phyloP scores from a whole-genome alignment of 30 jellyfish, hydroid and myxozoan genomes.

The Catostylus mosaicus region DNA sequence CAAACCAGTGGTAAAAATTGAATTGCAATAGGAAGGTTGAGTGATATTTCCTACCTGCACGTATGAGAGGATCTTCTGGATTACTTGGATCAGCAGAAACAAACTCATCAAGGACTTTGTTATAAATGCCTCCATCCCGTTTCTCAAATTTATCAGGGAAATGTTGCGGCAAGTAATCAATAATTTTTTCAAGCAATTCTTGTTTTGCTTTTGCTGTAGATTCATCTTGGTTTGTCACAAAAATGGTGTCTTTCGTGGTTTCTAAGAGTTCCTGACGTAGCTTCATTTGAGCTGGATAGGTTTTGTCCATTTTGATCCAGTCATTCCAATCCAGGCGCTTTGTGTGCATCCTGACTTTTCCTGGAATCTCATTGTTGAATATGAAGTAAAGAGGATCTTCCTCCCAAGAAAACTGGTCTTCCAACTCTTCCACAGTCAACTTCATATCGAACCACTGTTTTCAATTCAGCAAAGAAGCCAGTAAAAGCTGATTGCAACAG shows the following conservation, averaged over 20 bases:
- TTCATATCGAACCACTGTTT: too few species aligned
- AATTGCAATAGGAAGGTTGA: too few species aligned
- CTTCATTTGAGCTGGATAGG: constrained; percentile 77
- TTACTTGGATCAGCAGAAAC: constrained; percentile 65
- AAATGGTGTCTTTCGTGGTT: constrained; percentile 48
- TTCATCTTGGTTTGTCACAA: constrained; percentile 53
- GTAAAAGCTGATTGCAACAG: not conserved
- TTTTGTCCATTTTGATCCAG: constrained; percentile 82
- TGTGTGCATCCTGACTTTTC: constrained; percentile 86
- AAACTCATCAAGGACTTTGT: constrained; percentile 69
- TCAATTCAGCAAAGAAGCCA: too few species aligned
- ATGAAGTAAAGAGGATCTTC: constrained; percentile 73
- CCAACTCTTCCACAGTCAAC: constrained; percentile 22
- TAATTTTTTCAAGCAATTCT: constrained; percentile 73
- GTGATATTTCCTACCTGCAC: constrained; percentile 57
- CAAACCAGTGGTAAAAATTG: too few species aligned
- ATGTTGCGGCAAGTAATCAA: constrained; percentile 71
- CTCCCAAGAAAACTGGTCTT: constrained; percentile 63
- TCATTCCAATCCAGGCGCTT: constrained; percentile 65
- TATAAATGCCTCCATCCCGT: constrained; percentile 69
- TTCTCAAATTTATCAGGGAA: constrained; percentile 79
- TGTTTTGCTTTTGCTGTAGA: constrained; percentile 65
- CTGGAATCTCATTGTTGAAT: constrained; percentile 79
- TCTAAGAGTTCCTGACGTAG: constrained; percentile 54
- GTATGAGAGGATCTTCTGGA: constrained; percentile 73